Evolutionary conservation across 2,797 vertebrate species (phyloP).

Genomic region (Acridotheres tristis): DNA sequence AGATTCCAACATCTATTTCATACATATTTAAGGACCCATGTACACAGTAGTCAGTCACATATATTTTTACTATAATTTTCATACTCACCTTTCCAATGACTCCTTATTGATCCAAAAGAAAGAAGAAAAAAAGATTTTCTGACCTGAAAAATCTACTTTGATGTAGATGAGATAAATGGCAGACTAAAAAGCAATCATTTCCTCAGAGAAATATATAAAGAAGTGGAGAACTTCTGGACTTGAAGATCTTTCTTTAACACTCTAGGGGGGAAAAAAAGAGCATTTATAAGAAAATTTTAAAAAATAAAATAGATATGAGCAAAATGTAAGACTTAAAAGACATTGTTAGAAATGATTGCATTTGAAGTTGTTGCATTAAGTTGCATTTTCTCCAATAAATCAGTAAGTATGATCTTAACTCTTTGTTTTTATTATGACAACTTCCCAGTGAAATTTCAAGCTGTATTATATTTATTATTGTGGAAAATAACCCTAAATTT

Average conservation of each 20-base stretch:
- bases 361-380: background rate
- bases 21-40: background rate
- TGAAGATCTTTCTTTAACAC: background rate
- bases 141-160: slow-evolving; percentile 44
- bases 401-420: background rate
- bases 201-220: background rate
- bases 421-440: background rate
- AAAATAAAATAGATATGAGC: background rate
- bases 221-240: background rate
- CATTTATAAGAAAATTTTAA: background rate
- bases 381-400: background rate
- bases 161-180: background rate
- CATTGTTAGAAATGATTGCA: background rate
- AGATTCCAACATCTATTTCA: background rate
- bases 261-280: background rate
- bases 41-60: background rate
- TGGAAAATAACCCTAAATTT: background rate
- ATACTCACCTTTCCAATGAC: background rate
- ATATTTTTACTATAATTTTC: background rate
- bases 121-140: background rate
- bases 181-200: slow-evolving; percentile 43
- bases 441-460: background rate
- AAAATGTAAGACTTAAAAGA: background rate
- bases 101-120: background rate
- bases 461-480: background rate